Conservation (phyloP, 1,140 invertebrate genomes). For the Zaprionus kolodkinae region DNA sequence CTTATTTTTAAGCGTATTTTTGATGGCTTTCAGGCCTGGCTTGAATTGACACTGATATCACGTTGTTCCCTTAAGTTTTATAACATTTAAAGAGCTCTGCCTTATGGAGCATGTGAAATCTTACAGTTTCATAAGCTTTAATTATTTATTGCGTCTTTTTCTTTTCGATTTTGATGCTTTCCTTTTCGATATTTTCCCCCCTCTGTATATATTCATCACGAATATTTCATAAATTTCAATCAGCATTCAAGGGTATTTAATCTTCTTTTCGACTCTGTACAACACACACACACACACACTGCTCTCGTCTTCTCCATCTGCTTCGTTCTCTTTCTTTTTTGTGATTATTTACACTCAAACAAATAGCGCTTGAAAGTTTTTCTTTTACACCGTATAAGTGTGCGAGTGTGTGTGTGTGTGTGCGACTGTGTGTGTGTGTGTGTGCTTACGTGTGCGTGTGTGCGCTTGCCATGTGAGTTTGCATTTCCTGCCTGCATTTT, state of each 20-base stretch:
- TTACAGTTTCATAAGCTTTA: background rate
- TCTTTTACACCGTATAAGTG: slow-evolving; percentile 33
- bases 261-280: slow-evolving; percentile 13
- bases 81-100: background rate
- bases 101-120: background rate
- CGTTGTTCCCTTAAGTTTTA: too few relatives aligned
- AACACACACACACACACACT: background rate
- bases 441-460: too few relatives aligned
- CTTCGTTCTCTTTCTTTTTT: slow-evolving; percentile 56
- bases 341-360: slow-evolving; percentile 81
- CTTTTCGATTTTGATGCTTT: background rate
- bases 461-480: slow-evolving; percentile 60
- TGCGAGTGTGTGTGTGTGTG: slow-evolving; percentile 16
- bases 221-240: slow-evolving; percentile 1
- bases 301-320: slow-evolving; percentile 8
- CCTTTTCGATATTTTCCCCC: too few relatives aligned
- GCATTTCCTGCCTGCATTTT: slow-evolving; percentile 80
- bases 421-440: slow-evolving; percentile 22
- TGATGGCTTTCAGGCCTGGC: too few relatives aligned
- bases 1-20: too few relatives aligned
- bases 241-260: slow-evolving; percentile 22
- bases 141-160: slow-evolving; percentile 15
- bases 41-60: too few relatives aligned
- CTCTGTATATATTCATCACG: background rate
- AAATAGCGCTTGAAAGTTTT: slow-evolving; percentile 80